Percentiles rank a stretch among this genome's conserved stretches.
phyloP scores from a whole-genome alignment of 2,113 vertebrate genomes.

The Perca fluviatilis region DNA sequence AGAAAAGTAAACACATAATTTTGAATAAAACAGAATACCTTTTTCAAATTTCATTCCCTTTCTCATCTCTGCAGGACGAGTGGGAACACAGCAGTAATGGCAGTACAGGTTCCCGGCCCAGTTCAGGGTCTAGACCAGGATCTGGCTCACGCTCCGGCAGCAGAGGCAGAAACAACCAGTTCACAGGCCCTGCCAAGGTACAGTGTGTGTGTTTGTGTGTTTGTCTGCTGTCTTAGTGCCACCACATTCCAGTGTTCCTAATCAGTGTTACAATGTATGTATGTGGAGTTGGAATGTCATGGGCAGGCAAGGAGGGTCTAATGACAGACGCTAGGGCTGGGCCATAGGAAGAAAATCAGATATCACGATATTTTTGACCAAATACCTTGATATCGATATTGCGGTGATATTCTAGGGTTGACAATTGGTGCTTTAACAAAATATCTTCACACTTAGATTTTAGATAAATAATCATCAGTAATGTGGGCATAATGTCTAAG shows the following conservation, averaged over 20 bases:
- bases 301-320: background rate
- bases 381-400: too few relatives aligned
- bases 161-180: constrained; percentile 86
- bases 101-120: constrained; percentile 85
- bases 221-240: background rate
- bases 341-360: too few relatives aligned
- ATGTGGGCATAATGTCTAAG: too few relatives aligned
- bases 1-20: background rate
- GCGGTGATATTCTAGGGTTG: too few relatives aligned
- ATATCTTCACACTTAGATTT: too few relatives aligned
- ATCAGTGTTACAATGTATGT: background rate
- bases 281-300: background rate
- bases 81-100: constrained; percentile 91
- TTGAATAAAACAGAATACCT: background rate
- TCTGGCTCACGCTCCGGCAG: constrained; percentile 87
- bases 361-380: too few relatives aligned
- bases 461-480: too few relatives aligned
- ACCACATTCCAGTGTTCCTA: background rate
- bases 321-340: background rate
- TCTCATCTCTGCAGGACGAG: constrained; percentile 81
- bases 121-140: constrained; percentile 84
- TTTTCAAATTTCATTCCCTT: background rate
- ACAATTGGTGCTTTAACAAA: too few relatives aligned
- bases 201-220: constrained; percentile 1
- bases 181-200: constrained; percentile 85